phyloP scores from a whole-genome alignment of 2,113 vertebrate species.

The Spilogale gracilis region DNA sequence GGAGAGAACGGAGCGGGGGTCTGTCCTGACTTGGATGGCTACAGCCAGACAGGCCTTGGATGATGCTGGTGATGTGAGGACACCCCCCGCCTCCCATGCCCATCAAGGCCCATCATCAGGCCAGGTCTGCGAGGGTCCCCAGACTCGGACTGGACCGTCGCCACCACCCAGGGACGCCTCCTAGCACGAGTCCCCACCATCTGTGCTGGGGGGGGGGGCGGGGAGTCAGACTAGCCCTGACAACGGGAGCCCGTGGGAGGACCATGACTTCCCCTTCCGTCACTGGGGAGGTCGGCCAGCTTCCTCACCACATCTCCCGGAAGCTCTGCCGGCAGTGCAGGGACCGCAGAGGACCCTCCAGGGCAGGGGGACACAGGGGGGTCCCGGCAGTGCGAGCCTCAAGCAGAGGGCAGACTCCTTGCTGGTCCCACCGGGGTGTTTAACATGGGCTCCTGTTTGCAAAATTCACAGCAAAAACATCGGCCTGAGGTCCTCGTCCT shows the following conservation, averaged over 20 bases:
- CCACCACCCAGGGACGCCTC: not conserved
- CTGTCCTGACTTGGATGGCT: not conserved
- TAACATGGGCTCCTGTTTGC: not conserved
- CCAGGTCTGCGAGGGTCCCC: not conserved
- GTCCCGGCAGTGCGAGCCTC: not conserved
- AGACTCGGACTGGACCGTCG: not conserved
- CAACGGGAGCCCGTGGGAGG: not conserved
- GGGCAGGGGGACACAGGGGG: not conserved
- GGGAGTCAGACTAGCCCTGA: not conserved
- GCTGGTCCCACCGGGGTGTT: not conserved
- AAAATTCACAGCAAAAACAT: not conserved
- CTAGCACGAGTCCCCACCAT: not conserved
- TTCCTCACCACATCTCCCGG: not conserved
- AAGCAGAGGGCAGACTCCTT: not conserved
- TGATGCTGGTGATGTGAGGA: fast-evolving
- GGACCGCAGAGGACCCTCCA: not conserved
- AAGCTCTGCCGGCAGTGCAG: not conserved
- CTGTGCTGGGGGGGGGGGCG: not conserved
- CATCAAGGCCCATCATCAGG: not conserved
- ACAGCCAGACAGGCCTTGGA: not conserved
- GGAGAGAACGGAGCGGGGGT: not conserved
- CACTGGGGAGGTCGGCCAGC: not conserved
- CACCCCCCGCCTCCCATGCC: fast-evolving
- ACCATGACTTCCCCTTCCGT: fast-evolving
- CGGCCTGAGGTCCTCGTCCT: not conserved